Percentiles rank a stretch among this genome's conserved stretches.
Evolutionary conservation across 1,140 invertebrate genomes (phyloP).

Genomic region (Sesamia nonagrioides): DNA sequence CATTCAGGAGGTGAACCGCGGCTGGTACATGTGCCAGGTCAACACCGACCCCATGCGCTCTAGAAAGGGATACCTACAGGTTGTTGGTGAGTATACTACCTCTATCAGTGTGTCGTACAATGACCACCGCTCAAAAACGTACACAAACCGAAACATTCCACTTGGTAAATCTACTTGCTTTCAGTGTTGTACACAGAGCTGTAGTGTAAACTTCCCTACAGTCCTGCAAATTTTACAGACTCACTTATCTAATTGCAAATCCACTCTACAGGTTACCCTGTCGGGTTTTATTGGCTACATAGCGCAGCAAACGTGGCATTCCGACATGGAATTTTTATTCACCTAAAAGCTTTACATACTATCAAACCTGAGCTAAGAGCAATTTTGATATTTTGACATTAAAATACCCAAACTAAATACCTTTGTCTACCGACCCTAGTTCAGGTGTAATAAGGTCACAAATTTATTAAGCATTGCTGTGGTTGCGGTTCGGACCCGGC

Average conservation of each 20-base stretch:
- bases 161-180: not conserved
- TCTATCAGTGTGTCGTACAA: slow-evolving; percentile 13
- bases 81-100: slow-evolving; percentile 91
- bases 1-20: slow-evolving; percentile 93
- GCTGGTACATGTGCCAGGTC: slow-evolving; percentile 95
- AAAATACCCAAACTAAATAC: slow-evolving; percentile 42
- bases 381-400: slow-evolving; percentile 39
- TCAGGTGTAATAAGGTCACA: slow-evolving; percentile 40
- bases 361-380: slow-evolving; percentile 15
- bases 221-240: not conserved
- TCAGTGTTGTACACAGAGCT: not conserved
- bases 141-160: slow-evolving; percentile 64
- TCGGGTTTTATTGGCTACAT: slow-evolving; percentile 7
- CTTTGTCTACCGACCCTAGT: slow-evolving; percentile 31
- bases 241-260: slow-evolving; percentile 5
- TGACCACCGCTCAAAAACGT: not conserved
- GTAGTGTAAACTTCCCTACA: not conserved
- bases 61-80: slow-evolving; percentile 94
- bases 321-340: slow-evolving; percentile 9
- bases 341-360: slow-evolving; percentile 10
- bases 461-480: slow-evolving; percentile 45
- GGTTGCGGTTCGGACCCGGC: slow-evolving; percentile 34
- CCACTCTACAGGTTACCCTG: slow-evolving; percentile 25
- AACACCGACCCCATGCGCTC: slow-evolving; percentile 96
- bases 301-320: slow-evolving; percentile 17